Evolutionary conservation across 2,113 vertebrate genomes (phyloP).

Genomic region (Epinephelus moara): DNA sequence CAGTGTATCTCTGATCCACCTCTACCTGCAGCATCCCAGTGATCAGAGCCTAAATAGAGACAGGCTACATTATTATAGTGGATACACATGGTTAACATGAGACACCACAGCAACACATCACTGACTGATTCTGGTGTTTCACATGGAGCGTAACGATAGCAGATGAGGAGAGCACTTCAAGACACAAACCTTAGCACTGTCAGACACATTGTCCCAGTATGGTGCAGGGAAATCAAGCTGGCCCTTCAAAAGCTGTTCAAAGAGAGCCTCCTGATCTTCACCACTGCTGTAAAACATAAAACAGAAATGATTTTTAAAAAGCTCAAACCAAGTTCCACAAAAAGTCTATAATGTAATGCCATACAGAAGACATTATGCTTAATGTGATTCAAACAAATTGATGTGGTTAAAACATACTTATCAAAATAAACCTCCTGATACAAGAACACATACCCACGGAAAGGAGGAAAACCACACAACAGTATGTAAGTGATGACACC

Average conservation of each 20-base stretch:
- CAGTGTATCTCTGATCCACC: constrained; percentile 92
- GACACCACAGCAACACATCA: constrained; percentile 10
- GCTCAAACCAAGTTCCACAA: background rate
- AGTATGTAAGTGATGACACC: constrained; percentile 98
- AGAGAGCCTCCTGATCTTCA: constrained; percentile 94
- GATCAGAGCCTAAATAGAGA: constrained; percentile 90
- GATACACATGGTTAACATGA: background rate
- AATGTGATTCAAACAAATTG: background rate
- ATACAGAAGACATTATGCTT: background rate
- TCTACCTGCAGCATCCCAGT: constrained; percentile 95
- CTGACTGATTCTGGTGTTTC: constrained; percentile 9
- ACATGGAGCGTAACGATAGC: background rate
- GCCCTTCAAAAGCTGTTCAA: constrained; percentile 95
- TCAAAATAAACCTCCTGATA: constrained; percentile 1
- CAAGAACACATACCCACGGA: constrained; percentile 89
- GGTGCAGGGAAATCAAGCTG: constrained; percentile 94
- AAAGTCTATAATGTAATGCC: background rate
- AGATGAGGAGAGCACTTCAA: constrained; percentile 7
- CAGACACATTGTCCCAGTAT: constrained; percentile 96
- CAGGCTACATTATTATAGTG: background rate
- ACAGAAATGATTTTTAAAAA: constrained; percentile 5
- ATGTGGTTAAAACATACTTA: background rate
- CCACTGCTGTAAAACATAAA: constrained; percentile 83
- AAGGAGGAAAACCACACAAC: constrained; percentile 97
- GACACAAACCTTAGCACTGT: constrained; percentile 91